A percentile compares a stretch with the other conserved stretches of the same genome.
Conservation (phyloP, 2,113 vertebrate genomes). For the Tamias sibiricus region DNA sequence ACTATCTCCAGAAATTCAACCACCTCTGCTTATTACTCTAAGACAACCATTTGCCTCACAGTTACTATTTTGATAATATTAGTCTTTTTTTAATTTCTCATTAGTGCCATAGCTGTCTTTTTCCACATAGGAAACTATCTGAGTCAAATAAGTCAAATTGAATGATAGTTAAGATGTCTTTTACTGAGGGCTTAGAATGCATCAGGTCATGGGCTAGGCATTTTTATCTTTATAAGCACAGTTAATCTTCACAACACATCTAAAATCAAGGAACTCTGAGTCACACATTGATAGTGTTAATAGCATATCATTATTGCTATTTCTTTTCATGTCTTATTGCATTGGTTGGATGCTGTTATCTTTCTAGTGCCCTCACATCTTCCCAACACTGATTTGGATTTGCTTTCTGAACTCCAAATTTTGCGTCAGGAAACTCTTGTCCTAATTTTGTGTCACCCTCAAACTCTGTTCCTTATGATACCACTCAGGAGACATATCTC, state of each 20-base stretch:
- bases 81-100: background rate
- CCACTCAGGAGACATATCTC: background rate
- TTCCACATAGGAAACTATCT: background rate
- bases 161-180: background rate
- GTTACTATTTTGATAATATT: background rate
- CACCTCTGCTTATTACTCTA: background rate
- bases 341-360: background rate
- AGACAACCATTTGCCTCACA: background rate
- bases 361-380: background rate
- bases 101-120: background rate
- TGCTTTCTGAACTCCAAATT: background rate
- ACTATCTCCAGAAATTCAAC: conserved; percentile 31
- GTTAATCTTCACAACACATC: background rate
- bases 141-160: background rate
- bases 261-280: background rate
- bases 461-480: background rate
- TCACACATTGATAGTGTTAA: background rate
- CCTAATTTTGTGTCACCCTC: background rate
- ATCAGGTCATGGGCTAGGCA: background rate
- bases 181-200: background rate
- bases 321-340: conserved; percentile 63
- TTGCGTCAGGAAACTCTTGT: background rate
- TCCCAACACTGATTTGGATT: background rate
- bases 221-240: background rate
- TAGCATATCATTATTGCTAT: background rate